phyloP scores from a whole-genome alignment of 37 sponge, comb jelly and placozoan species.

The Ephydatia muelleri region DNA sequence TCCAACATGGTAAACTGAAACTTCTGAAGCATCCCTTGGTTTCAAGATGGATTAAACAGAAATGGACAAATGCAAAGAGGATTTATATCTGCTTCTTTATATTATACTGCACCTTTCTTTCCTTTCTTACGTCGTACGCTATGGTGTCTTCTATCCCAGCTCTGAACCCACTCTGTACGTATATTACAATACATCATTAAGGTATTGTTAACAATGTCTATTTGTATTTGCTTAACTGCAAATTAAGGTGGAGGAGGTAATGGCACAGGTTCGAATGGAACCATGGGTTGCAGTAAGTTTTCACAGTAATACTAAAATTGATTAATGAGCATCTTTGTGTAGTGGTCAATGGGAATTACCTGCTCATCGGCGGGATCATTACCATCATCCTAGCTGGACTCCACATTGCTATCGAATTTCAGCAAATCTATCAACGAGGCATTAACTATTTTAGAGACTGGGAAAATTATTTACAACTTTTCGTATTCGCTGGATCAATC shows the following conservation, averaged over 20 bases:
- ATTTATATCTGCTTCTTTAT: neutral
- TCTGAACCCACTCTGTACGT: neutral
- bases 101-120: neutral
- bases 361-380: neutral
- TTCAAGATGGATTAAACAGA: neutral
- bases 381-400: neutral
- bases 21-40: neutral
- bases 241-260: too few relatives aligned
- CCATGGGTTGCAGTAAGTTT: neutral
- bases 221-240: too few relatives aligned
- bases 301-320: neutral
- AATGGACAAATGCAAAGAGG: neutral
- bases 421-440: neutral
- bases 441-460: slow-evolving; percentile 20
- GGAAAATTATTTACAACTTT: slow-evolving; percentile 31
- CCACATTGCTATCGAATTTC: neutral
- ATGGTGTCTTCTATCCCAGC: neutral
- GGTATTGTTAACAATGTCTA: too few relatives aligned
- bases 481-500: neutral
- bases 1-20: neutral
- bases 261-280: neutral
- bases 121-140: neutral
- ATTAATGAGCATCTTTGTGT: neutral
- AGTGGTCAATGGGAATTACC: neutral
- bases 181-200: too few relatives aligned